These are phyloP conservation scores for Axinella damicornis DNA, from an alignment of 37 sponge, comb jelly and placozoan species.

Conservation along the genomic window DNA sequence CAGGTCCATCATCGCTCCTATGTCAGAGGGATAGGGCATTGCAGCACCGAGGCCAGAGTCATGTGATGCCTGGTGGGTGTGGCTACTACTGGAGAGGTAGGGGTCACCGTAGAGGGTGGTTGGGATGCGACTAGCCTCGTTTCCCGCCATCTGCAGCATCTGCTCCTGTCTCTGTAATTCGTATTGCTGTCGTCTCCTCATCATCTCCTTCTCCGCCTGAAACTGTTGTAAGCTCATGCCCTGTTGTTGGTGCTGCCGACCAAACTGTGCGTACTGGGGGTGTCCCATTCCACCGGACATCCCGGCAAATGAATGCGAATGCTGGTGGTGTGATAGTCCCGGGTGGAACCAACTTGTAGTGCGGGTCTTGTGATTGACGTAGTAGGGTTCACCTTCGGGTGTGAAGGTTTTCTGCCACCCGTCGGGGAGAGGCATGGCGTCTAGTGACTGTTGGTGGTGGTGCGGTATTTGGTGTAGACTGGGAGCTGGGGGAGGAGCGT, in stretches of 20 bases:
- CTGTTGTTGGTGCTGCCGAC: slow-evolving; percentile 12
- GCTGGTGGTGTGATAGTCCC: slow-evolving; percentile 38
- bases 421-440: slow-evolving; percentile 47
- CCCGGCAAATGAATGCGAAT: slow-evolving; percentile 53
- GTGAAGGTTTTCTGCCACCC: slow-evolving; percentile 74
- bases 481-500: slow-evolving; percentile 2
- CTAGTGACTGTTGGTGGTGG: slow-evolving; percentile 33
- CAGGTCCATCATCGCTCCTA: slow-evolving; percentile 21
- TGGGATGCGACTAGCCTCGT: slow-evolving; percentile 10
- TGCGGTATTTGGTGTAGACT: slow-evolving; percentile 7
- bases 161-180: slow-evolving; percentile 37
- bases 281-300: slow-evolving; percentile 4
- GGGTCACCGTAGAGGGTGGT: slow-evolving; percentile 64
- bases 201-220: slow-evolving; percentile 18
- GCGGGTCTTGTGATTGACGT: slow-evolving; percentile 65
- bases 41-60: slow-evolving; percentile 72
- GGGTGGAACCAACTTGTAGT: slow-evolving; percentile 78
- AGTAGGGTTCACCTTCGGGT: slow-evolving; percentile 70
- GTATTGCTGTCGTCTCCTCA: slow-evolving; percentile 11
- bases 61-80: slow-evolving; percentile 59
- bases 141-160: slow-evolving; percentile 2
- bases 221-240: slow-evolving; percentile 12
- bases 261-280: background rate
- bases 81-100: slow-evolving; percentile 59
- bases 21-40: slow-evolving; percentile 48